Percentiles rank a stretch among this genome's conserved stretches.
These are phyloP conservation scores for Parazoanthus swiftii DNA, from an alignment of 92 coral and sea anemone species.

Conservation along the genomic window DNA sequence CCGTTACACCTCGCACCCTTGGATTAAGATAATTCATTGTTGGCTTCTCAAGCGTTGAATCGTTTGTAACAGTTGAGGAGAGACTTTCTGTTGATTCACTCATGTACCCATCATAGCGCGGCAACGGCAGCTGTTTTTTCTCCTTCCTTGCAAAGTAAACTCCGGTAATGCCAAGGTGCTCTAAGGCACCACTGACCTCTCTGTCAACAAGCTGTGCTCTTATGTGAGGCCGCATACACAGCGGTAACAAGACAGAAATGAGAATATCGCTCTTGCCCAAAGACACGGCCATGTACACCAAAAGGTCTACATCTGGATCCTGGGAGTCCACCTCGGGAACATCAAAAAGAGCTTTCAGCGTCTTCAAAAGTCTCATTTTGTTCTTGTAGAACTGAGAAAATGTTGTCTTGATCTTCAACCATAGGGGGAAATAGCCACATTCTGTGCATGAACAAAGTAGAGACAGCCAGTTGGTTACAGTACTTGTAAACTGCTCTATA, in stretches of 20 bases:
- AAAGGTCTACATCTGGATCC: slow-evolving; percentile 58
- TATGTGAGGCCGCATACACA: slow-evolving; percentile 53
- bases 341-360: slow-evolving; percentile 59
- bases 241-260: slow-evolving; percentile 64
- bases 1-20: background rate
- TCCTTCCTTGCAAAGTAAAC: slow-evolving; percentile 69
- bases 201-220: slow-evolving; percentile 50
- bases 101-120: slow-evolving; percentile 5
- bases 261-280: slow-evolving; percentile 66
- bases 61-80: slow-evolving; percentile 7
- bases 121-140: background rate
- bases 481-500: no score
- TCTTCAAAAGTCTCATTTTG: slow-evolving; percentile 51
- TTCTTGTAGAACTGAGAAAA: slow-evolving; percentile 65
- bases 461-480: background rate
- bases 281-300: slow-evolving; percentile 78
- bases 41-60: slow-evolving; percentile 18
- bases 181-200: slow-evolving; percentile 53
- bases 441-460: slow-evolving; percentile 44
- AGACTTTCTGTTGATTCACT: slow-evolving; percentile 28
- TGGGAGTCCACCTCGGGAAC: slow-evolving; percentile 58
- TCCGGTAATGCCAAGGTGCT: slow-evolving; percentile 56
- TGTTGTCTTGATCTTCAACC: slow-evolving; percentile 65
- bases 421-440: slow-evolving; percentile 80
- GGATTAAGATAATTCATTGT: background rate